A percentile compares a stretch with the other conserved stretches of the same genome.
Evolutionary conservation across 2,888 invertebrate species (phyloP).

Genomic region (Noctua janthe): DNA sequence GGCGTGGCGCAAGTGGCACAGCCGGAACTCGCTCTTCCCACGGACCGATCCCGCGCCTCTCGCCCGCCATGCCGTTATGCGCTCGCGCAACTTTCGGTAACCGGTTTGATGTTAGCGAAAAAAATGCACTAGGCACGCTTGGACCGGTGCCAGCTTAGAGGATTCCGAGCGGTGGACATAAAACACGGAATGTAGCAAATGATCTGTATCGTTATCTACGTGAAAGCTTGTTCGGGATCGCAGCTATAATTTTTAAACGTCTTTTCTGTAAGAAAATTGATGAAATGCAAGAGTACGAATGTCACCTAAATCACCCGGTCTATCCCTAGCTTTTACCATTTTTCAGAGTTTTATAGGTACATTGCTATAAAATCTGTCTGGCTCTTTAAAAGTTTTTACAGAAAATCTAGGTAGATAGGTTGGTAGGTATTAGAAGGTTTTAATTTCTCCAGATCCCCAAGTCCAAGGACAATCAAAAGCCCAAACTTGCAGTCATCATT

Average conservation of each 20-base stretch:
- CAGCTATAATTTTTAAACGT: constrained; percentile 15
- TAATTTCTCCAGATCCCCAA: neutral
- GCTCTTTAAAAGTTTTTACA: neutral
- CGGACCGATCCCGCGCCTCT: constrained; percentile 82
- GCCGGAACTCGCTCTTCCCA: constrained; percentile 89
- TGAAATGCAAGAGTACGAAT: constrained; percentile 10
- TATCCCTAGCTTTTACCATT: constrained; percentile 4
- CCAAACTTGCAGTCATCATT: neutral
- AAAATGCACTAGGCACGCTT: constrained; percentile 77
- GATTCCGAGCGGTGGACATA: constrained; percentile 72
- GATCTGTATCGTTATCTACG: constrained; percentile 57
- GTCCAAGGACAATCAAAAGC: neutral
- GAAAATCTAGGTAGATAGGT: neutral
- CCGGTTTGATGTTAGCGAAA: constrained; percentile 79
- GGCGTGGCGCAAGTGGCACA: constrained; percentile 88
- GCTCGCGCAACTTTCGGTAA: constrained; percentile 84
- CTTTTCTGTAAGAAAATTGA: constrained; percentile 28
- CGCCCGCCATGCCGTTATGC: constrained; percentile 74
- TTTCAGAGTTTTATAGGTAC: neutral
- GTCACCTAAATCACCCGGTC: neutral
- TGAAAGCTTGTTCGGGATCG: constrained; percentile 56
- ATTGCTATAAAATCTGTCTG: neutral
- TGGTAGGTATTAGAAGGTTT: neutral
- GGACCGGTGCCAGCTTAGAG: constrained; percentile 73
- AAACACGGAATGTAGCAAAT: constrained; percentile 74